Base-by-base conservation (phyloP, 2,797 vertebrate species). In the Rhinoraja longicauda region DNA sequence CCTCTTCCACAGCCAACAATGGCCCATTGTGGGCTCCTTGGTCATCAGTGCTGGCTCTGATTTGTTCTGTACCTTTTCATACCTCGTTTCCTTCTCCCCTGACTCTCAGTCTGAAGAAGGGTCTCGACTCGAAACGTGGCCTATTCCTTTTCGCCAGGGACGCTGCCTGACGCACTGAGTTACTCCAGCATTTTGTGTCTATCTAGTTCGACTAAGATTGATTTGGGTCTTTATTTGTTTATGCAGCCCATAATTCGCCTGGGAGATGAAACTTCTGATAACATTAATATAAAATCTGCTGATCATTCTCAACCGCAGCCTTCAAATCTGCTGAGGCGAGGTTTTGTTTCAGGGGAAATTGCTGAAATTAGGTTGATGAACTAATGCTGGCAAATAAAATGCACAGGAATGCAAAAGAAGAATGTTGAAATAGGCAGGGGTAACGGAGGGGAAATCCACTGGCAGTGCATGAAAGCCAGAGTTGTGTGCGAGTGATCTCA, bases 301-400 rank as follows among this genome's bases (percentile, higher is more conserved):
- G 88, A 45, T 73, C 21, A 75, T 92, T 53, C 39, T 6, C 8
- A 92, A 92, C 72, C 57, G 29, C 10, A 53, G 1, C 24, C 39
- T 62, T 17, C 32, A 9, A 88, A 88, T 21, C 32, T 88, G 84
- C 84, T 88, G 84, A 67, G 2, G 67, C 6, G 36, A 88, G 88
- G 15, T 59, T 88, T 88, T 67, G n/a, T 86, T 86, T 86, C 57
- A 88, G 59, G 64, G 45, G 59, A 88, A 88, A 67, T 67, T 88
- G n/a, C 19, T 29, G 36, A 15, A n/a, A 92, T 75, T 75, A 53
- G 75, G 67, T 36, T 53, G 39, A 45, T 92, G 90, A 75, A 19
- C 26, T 75, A 57, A 92, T 12, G 15, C 45, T 73, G 70, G 39
- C 62, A 67, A 88, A 67, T 36, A 36, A 21, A 67, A 21, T 88